A percentile compares a stretch with the other conserved stretches of the same genome.
These are phyloP conservation scores for Cataglyphis livida DNA, from an alignment of 2,888 invertebrate species.

Conservation along the genomic window DNA sequence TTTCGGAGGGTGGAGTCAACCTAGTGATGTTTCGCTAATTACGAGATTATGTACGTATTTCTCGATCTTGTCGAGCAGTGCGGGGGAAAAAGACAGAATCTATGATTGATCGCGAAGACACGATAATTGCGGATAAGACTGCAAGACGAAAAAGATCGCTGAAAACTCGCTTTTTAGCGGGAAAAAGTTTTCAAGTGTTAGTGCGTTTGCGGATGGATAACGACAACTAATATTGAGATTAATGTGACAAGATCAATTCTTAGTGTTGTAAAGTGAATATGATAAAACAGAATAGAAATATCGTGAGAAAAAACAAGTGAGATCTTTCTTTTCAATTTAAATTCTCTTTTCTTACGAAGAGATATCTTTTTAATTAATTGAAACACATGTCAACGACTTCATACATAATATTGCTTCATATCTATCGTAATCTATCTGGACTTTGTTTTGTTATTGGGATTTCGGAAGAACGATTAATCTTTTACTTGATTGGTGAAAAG, in stretches of 20 bases:
- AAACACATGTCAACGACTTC: neutral
- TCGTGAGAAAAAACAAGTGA: neutral
- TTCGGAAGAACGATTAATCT: neutral
- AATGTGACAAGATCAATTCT: neutral
- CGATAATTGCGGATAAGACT: neutral
- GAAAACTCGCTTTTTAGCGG: slow-evolving; percentile 2
- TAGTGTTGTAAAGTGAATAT: slow-evolving; percentile 6
- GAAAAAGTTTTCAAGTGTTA: slow-evolving; percentile 36
- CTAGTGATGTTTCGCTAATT: neutral
- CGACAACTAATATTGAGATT: neutral
- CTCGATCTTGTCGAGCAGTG: neutral
- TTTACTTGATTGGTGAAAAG: neutral
- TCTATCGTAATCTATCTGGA: neutral
- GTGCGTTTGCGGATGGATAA: slow-evolving; percentile 15
- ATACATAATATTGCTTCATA: neutral
- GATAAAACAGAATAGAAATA: neutral
- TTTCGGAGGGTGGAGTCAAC: slow-evolving; percentile 33
- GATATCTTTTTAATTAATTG: neutral
- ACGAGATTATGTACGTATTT: neutral
- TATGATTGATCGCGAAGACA: neutral
- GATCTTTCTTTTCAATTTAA: neutral
- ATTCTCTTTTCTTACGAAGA: neutral
- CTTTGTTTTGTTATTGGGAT: neutral
- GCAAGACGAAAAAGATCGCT: neutral
- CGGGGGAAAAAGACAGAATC: neutral